Base-by-base conservation (phyloP, 53 echinoderm and acorn worm genomes). In the Luidia sarsii region DNA sequence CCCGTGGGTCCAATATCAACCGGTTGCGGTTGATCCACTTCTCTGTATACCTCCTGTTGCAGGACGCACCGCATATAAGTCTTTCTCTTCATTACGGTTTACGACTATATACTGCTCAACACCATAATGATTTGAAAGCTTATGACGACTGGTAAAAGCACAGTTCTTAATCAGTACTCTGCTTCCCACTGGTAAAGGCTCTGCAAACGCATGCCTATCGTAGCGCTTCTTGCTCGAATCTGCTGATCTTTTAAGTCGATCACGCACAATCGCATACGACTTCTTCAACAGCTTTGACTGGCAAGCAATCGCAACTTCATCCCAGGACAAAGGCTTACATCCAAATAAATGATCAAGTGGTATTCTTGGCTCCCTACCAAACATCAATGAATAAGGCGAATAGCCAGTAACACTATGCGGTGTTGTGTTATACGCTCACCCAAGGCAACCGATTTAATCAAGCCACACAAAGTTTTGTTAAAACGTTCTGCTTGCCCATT, bases 361-460 rank as follows among this genome's bases (percentile, higher is more conserved):
- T 3, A 68, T 50, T 1, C 37, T 15, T 64, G 87, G 59, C 22
- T 87, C 87, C 1, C 87, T 21, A 10, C 82, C 87, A 81, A 56
- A 81, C 71, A 82, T 56, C 16, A 82, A n/a, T 0, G 61, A 30
- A 25, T 73, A 88, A 15, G 88, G 88, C 9, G 82, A 43, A 28
- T 83, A 39, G 8, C 73, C 84, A 2, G 84, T 84, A 1, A 72
- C 63, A 70, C 38, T 2, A 54, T 55, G n/a, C 2, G 81, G 81
- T 0, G 88, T 88, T 10, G 52, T 66, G 21, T 88, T 88, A 35
- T 82, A 72, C 67, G 41, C 6, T 64, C 39, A 4, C 8, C 0
- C 19, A 66, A 65, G 9, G 82, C 57, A 1, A 82, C 13, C 0
- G 82, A 65, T 18, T 73, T 36, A 11, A 88, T 72, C 46, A 88